phyloP scores from a whole-genome alignment of 30 jellyfish, hydroid and myxozoan species.

The Aurelia aurita complex sp. Pacific region DNA sequence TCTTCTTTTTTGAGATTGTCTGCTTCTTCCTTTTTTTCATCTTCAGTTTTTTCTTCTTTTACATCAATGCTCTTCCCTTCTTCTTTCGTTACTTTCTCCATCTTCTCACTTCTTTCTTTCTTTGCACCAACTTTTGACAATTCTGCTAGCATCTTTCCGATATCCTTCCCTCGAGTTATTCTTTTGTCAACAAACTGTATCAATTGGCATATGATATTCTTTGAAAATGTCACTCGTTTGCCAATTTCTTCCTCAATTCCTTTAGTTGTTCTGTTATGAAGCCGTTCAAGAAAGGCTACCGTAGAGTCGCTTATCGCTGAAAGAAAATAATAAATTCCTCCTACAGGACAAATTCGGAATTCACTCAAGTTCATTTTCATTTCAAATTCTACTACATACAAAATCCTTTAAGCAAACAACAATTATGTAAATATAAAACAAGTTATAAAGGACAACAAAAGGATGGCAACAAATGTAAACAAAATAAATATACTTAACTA shows the following conservation, averaged over 20 bases:
- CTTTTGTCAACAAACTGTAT: conserved; percentile 71
- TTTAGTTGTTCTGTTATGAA: conserved; percentile 93
- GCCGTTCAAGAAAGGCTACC: conserved; percentile 89
- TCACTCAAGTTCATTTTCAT: too few species aligned
- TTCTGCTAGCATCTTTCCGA: conserved; percentile 70
- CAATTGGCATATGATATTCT: conserved; percentile 59
- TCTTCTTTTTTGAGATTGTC: conserved; percentile 29
- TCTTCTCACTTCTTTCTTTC: background rate
- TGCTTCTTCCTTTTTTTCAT: conserved; percentile 36
- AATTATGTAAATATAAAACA: too few species aligned
- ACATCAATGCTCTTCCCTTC: conserved; percentile 1
- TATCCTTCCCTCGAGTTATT: conserved; percentile 64
- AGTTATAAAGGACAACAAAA: too few species aligned
- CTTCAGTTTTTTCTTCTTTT: conserved; percentile 36
- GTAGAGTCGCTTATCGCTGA: conserved; percentile 89
- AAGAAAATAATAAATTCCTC: background rate
- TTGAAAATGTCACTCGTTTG: conserved; percentile 75
- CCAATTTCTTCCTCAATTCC: conserved; percentile 91
- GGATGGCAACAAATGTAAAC: too few species aligned
- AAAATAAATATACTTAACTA: too few species aligned
- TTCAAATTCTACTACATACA: too few species aligned
- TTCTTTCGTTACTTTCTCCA: background rate
- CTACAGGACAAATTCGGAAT: too few species aligned
- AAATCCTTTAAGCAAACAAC: too few species aligned
- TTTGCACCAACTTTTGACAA: conserved; percentile 1